Conservation (phyloP, 2,888 invertebrate genomes). For the Ornithoptera alexandrae region DNA sequence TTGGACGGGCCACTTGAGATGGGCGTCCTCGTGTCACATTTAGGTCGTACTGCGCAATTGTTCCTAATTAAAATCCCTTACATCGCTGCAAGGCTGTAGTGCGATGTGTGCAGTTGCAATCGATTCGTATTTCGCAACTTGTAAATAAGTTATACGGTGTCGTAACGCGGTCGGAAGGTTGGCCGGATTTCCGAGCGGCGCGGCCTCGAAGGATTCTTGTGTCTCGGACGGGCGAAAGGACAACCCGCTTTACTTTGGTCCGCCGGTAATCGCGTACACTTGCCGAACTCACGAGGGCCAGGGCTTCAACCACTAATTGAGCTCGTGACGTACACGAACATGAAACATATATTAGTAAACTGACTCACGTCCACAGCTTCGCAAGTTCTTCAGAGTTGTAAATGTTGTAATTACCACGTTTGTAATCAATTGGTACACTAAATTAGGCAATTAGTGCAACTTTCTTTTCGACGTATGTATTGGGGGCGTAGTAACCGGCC, state of each 20-base stretch:
- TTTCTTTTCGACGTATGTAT: constrained; percentile 14
- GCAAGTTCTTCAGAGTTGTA: constrained; percentile 64
- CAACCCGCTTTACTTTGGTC: constrained; percentile 29
- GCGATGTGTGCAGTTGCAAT: constrained; percentile 79
- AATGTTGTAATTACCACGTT: constrained; percentile 20
- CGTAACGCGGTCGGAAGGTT: constrained; percentile 79
- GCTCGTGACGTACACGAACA: constrained; percentile 55
- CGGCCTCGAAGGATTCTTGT: constrained; percentile 77
- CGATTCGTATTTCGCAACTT: constrained; percentile 78
- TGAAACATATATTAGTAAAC: constrained; percentile 62
- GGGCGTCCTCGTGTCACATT: constrained; percentile 78
- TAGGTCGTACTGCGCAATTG: constrained; percentile 72
- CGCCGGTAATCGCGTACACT: constrained; percentile 5
- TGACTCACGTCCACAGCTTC: constrained; percentile 66
- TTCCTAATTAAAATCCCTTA: constrained; percentile 79
- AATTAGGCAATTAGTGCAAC: constrained; percentile 3
- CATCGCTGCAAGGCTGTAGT: constrained; percentile 73
- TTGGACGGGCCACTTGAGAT: constrained; percentile 49
- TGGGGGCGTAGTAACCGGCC: constrained; percentile 17
- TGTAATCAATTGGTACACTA: constrained; percentile 33
- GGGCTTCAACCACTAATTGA: constrained; percentile 33
- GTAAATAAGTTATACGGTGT: constrained; percentile 78
- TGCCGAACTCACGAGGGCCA: background rate
- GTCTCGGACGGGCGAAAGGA: constrained; percentile 58
- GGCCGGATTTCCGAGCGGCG: constrained; percentile 79